Evolutionary conservation across 2,797 vertebrate genomes (phyloP).

Genomic region (Borostomias antarcticus): DNA sequence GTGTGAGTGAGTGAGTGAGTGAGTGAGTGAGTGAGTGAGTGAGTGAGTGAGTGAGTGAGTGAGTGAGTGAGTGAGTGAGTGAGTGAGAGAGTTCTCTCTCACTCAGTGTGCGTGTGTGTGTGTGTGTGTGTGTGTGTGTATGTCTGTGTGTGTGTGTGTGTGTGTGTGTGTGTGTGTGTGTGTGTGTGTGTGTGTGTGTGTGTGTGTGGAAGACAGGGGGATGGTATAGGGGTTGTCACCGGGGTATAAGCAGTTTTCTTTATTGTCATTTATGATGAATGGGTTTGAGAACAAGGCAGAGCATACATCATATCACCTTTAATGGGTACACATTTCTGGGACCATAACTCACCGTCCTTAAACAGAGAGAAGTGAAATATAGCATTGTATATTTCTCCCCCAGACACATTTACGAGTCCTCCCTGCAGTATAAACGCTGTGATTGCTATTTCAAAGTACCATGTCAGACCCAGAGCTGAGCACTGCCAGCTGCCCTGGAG

Average conservation of each 20-base stretch:
- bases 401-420: conserved; percentile 94
- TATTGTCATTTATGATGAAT: conserved; percentile 86
- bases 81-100: too few relatives aligned
- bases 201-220: conserved; percentile 49
- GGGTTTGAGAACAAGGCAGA: conserved; percentile 84
- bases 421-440: conserved; percentile 93
- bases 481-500: conserved; percentile 85
- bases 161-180: conserved; percentile 7
- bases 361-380: conserved; percentile 89
- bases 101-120: too few relatives aligned
- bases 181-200: conserved; percentile 29
- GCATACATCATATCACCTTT: conserved; percentile 95
- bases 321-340: conserved; percentile 89
- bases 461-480: conserved; percentile 86
- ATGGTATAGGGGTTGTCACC: conserved; percentile 46
- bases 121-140: neutral
- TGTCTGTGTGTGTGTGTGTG: conserved; percentile 24
- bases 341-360: conserved; percentile 89
- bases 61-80: neutral
- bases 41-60: conserved; percentile 25
- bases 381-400: conserved; percentile 87
- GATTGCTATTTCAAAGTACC: conserved; percentile 96
- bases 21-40: too few relatives aligned
- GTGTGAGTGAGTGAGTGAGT: neutral
- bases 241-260: conserved; percentile 84